Evolutionary conservation across 2,797 vertebrate genomes (phyloP).

Genomic region (Tragopan temminckii): DNA sequence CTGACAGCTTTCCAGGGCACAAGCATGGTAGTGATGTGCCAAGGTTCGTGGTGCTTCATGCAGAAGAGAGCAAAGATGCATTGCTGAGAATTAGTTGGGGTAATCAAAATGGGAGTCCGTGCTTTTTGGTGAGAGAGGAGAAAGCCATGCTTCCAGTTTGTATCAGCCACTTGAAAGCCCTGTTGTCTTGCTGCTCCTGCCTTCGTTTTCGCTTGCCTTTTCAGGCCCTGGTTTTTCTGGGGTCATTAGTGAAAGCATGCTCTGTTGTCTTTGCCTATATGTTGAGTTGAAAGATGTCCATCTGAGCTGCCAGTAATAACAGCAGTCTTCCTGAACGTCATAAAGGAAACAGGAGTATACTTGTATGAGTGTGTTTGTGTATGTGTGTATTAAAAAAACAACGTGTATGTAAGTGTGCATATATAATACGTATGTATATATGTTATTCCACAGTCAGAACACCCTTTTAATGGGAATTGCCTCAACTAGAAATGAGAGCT

Average conservation of each 20-base stretch:
- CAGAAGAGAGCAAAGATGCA: rapidly evolving
- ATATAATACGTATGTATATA: neutral
- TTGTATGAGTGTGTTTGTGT: neutral
- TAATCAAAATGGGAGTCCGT: neutral
- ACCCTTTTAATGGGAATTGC: neutral
- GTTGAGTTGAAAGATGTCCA: neutral
- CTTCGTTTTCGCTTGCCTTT: neutral
- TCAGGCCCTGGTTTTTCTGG: neutral
- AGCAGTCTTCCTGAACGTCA: neutral
- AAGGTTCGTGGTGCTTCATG: neutral
- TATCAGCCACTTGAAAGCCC: neutral
- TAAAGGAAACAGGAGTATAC: neutral
- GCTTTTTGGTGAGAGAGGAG: neutral
- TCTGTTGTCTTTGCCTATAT: neutral
- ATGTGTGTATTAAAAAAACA: no score
- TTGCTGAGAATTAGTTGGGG: neutral
- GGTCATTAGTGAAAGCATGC: neutral
- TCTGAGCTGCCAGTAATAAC: neutral
- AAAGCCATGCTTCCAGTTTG: neutral
- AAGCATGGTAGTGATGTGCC: neutral
- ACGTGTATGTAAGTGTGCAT: rapidly evolving
- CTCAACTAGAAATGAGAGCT: neutral
- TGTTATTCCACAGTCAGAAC: neutral
- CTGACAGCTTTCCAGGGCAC: neutral
- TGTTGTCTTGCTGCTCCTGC: neutral